Base-by-base conservation (phyloP, 2,113 vertebrate species). In the Oxygymnocypris stewartii region DNA sequence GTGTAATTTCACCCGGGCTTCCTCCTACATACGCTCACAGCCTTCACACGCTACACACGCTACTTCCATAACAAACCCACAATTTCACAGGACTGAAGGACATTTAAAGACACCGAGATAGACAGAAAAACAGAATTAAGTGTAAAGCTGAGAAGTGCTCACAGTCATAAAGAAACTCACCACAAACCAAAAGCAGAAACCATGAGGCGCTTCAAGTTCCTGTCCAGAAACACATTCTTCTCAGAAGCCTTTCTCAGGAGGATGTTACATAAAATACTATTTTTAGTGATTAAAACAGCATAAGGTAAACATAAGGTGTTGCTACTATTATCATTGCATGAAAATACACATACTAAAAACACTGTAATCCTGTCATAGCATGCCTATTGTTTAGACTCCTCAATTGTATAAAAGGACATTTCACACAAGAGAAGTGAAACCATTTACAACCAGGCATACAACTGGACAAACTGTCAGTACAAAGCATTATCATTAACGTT, bases 1-100 rank as follows among this genome's bases (percentile, higher is more conserved):
- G 77, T 88, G 73, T 89, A 65, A 82, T 90, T 86, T 79, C 54
- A 79, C 42, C 57, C 67, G 42, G 67, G 40, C 71, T 84, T 75
- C 73, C 73, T 31, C 23, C 20, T 23, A 37, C 73, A 83, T 63
- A 51, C 4, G 35, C 74, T 61, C 51, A 59, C 49, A 85, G 44
- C 37, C 42, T 63, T 44, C 16, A 71, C 49, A 59, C 20, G 37
- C 35, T 63, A 35, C 13, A 82, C 79, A 82, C 61, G 31, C 35
- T 65, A 31, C n/a, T 67, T 82, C 42, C 61, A 82, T 20, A 67
- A 47, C 59, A 49, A 82, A 47, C 40, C 79, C 61, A 67, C 61
- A 67, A 61, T 40, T 61, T 80, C 23, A 42, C 54, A 80, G 0
- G 6, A 12, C 9, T 44, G 44, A 85, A 61, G 31, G 5, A 54